These are phyloP conservation scores for Spinus pinus DNA, from an alignment of 2,797 vertebrate species.

Conservation along the genomic window DNA sequence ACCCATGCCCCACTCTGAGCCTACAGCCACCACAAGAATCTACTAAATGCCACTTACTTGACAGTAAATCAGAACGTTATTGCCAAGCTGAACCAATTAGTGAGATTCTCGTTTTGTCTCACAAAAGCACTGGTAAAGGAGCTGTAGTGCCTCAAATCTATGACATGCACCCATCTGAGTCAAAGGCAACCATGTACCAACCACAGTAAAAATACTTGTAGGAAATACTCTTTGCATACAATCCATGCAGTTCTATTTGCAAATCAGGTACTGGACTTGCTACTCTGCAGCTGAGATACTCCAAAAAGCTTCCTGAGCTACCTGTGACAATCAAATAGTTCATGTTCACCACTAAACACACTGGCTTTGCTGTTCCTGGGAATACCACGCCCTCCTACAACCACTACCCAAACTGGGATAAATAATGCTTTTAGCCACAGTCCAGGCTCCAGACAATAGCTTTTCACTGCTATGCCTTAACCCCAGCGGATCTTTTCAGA, in stretches of 20 bases:
- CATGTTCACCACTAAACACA: not conserved
- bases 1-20: not conserved
- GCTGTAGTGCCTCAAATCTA: not conserved
- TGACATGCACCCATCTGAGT: not conserved
- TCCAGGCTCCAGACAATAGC: slow-evolving; percentile 54
- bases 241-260: not conserved
- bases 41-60: not conserved
- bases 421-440: slow-evolving; percentile 51
- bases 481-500: slow-evolving; percentile 58
- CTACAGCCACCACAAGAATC: not conserved
- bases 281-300: not conserved
- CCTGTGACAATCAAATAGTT: slow-evolving; percentile 25
- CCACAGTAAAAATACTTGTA: not conserved
- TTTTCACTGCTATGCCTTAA: slow-evolving; percentile 45
- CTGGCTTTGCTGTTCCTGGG: slow-evolving; percentile 32
- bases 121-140: not conserved
- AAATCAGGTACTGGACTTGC: not conserved
- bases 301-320: not conserved
- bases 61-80: not conserved
- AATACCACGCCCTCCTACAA: slow-evolving; percentile 45
- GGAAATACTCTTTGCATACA: not conserved
- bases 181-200: not conserved
- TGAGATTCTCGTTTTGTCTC: not conserved
- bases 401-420: slow-evolving; percentile 14
- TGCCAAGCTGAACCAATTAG: not conserved